These are phyloP conservation scores for Ptilorrhoa leucosticta DNA, from an alignment of 2,113 vertebrate genomes.

Conservation along the genomic window DNA sequence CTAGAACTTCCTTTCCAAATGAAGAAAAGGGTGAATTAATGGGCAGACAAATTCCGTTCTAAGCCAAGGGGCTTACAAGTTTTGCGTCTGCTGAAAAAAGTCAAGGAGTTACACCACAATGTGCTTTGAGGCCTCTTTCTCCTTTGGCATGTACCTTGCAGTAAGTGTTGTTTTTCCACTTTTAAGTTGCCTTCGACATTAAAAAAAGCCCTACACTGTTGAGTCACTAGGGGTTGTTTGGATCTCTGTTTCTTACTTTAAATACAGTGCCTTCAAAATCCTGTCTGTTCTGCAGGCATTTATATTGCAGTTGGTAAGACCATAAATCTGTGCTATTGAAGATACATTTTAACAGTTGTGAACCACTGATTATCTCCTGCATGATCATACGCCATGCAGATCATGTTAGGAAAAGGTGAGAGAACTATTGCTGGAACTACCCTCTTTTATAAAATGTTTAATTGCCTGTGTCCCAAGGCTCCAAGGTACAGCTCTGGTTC, in stretches of 20 bases:
- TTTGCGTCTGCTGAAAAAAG: neutral
- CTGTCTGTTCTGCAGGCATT: neutral
- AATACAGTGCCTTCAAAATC: neutral
- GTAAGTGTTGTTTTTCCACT: neutral
- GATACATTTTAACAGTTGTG: neutral
- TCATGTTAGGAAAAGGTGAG: neutral
- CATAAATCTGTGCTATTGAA: neutral
- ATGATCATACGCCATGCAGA: neutral
- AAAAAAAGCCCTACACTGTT: neutral
- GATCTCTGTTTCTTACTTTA: neutral
- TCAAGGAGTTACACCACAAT: neutral
- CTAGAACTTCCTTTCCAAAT: neutral
- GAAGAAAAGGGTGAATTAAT: neutral
- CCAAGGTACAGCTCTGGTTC: neutral
- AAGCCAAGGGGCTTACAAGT: neutral
- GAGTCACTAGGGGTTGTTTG: neutral
- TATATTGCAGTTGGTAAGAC: neutral
- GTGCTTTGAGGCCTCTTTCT: neutral
- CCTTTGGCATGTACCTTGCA: neutral
- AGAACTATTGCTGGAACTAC: neutral
- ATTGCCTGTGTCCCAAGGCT: neutral
- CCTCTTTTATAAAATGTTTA: neutral
- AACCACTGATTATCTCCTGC: neutral
- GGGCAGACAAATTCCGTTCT: neutral
- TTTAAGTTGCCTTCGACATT: neutral